Evolutionary conservation across 2,888 invertebrate genomes (phyloP).

Genomic region (Malachius bipustulatus): DNA sequence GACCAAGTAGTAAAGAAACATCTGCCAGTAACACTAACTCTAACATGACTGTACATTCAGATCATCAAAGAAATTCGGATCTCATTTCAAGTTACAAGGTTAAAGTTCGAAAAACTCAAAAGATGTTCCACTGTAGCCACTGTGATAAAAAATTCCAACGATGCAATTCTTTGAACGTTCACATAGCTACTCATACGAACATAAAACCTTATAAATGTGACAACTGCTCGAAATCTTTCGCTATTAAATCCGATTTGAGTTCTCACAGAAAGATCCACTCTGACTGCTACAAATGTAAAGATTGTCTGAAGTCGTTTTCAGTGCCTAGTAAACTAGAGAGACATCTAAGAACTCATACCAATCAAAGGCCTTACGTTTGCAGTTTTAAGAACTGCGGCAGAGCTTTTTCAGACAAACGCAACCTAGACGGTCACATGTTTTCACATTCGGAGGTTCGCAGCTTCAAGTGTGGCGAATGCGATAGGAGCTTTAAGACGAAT

Average conservation of each 20-base stretch:
- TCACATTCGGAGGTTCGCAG: constrained; percentile 30
- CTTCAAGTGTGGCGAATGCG: constrained; percentile 28
- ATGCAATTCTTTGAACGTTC: constrained; percentile 30
- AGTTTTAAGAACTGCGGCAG: constrained; percentile 28
- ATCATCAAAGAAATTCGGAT: no score
- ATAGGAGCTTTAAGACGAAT: constrained; percentile 29
- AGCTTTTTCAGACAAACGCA: constrained; percentile 34
- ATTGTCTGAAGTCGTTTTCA: constrained; percentile 32
- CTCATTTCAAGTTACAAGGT: no score
- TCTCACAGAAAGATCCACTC: constrained; percentile 33
- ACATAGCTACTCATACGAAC: constrained; percentile 32
- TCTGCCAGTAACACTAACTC: no score
- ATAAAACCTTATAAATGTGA: constrained; percentile 31
- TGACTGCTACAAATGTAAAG: constrained; percentile 29
- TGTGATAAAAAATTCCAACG: constrained; percentile 32
- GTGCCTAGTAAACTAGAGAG: constrained; percentile 34
- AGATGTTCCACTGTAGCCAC: constrained; percentile 28
- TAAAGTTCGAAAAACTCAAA: constrained; percentile 16
- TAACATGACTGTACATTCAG: no score
- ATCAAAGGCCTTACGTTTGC: constrained; percentile 33
- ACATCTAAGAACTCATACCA: constrained; percentile 33
- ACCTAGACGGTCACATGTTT: constrained; percentile 31
- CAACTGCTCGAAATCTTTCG: constrained; percentile 32
- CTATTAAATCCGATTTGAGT: constrained; percentile 31
- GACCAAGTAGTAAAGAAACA: no score